phyloP scores from a whole-genome alignment of 2,888 invertebrate species.

The Tetanocera ferruginea region DNA sequence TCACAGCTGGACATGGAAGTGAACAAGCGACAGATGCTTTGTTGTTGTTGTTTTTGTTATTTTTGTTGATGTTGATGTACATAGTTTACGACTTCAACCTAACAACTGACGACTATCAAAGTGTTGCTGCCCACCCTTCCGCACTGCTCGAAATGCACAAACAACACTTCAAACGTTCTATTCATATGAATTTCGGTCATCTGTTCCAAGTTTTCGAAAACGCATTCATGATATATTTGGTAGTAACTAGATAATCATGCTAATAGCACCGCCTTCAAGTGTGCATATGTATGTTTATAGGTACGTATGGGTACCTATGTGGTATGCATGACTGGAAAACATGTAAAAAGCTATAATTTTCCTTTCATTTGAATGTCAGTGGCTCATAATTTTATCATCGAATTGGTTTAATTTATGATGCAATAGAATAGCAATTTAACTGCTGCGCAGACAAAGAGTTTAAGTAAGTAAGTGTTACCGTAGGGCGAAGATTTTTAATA shows the following conservation, averaged over 20 bases:
- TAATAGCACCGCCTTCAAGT: slow-evolving; percentile 14
- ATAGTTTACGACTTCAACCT: not conserved
- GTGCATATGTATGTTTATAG: not conserved
- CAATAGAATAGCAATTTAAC: not conserved
- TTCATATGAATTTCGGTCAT: slow-evolving; percentile 12
- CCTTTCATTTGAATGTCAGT: slow-evolving; percentile 19
- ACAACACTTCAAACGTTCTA: too few species aligned
- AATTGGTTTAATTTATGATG: slow-evolving; percentile 26
- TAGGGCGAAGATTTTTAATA: too few species aligned
- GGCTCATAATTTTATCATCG: slow-evolving; percentile 29
- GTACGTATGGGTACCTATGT: not conserved
- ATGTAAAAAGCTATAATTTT: slow-evolving; percentile 22
- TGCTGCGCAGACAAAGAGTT: too few species aligned
- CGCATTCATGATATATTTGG: not conserved
- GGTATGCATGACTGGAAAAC: not conserved
- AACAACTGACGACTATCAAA: not conserved
- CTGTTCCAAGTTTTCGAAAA: slow-evolving; percentile 24
- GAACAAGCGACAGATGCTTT: slow-evolving; percentile 21
- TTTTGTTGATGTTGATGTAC: not conserved
- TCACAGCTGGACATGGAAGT: slow-evolving; percentile 21
- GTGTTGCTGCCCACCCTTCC: not conserved
- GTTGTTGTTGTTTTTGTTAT: slow-evolving; percentile 11
- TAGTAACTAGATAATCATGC: slow-evolving; percentile 6
- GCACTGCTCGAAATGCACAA: too few species aligned
- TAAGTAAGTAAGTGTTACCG: too few species aligned